Evolutionary conservation across 2,113 vertebrate genomes (phyloP), one percentile per base, ranked within the genome.

Genomic region (Rostratula benghalensis): DNA sequence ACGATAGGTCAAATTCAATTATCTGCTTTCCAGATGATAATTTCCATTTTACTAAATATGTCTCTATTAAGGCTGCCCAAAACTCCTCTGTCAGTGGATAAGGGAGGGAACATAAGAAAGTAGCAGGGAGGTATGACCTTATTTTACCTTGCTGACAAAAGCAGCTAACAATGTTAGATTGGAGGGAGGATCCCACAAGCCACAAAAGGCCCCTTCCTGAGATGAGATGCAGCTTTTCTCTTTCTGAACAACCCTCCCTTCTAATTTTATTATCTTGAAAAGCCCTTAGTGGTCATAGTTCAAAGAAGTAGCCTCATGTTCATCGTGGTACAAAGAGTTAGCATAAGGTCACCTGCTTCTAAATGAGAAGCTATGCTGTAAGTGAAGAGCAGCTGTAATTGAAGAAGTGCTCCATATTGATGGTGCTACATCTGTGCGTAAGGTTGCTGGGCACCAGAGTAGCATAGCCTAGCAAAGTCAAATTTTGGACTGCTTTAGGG

Each of bases 81-180:
- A 92, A 10, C 15, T 92, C 22, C 27, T 79, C 37, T 45, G 15
- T 63, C 63, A 68, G 28, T 13, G 9, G 24, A 1, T 35, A 27
- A 69, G 8, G 11, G 28, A 88, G 7, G 10, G 21, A 86, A 70
- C 28, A 80, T 15, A 54, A 12, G 18, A 80, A 90, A 68, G 16
- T 12, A 57, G 8, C 27, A 90, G 41, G 20, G 48, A 89, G 20
- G 39, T 16, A 64, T 82, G 51, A 83, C 90, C 56, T 81, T 86
- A 59, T 90, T 90, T 92, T 86, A 87, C 83, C 56, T 95, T 89
- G 71, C 30, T 75, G 35, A 69, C 11, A 70, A 74, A 90, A 73
- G 27, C 11, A 45, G 71, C 20, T 79, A 68, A 60, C 12, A 48
- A 15, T 69, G 17, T 46, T 84, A 41, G 28, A 37, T 35, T 79